Percentiles rank a stretch among this genome's conserved stretches.
Conservation (phyloP, 2,113 vertebrate species). For the crab-eating macaque (Macaca fascicularis) region T2T-MFA8v1.1 NC_088378.1:44968001-44968500, state of each 20-base stretch:
- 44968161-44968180: background rate
- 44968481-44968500: background rate
- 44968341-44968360: background rate
- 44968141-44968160: background rate
- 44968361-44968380: background rate
- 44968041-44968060: background rate
- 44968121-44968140: background rate
- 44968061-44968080: background rate
- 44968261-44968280: background rate
- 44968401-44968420: background rate
- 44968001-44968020: rapidly evolving
- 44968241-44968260: background rate
- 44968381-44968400: background rate
- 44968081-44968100: background rate
- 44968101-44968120: background rate
- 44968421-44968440: background rate
- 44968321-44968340: background rate
- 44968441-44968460: background rate
- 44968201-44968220: background rate
- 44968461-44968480: background rate
- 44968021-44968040: background rate
- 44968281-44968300: background rate
- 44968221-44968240: background rate
- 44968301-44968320: background rate
- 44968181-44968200: background rate